These are phyloP conservation scores for Nymphicus hollandicus DNA, from an alignment of 2,113 vertebrate species.

Conservation along the genomic window DNA sequence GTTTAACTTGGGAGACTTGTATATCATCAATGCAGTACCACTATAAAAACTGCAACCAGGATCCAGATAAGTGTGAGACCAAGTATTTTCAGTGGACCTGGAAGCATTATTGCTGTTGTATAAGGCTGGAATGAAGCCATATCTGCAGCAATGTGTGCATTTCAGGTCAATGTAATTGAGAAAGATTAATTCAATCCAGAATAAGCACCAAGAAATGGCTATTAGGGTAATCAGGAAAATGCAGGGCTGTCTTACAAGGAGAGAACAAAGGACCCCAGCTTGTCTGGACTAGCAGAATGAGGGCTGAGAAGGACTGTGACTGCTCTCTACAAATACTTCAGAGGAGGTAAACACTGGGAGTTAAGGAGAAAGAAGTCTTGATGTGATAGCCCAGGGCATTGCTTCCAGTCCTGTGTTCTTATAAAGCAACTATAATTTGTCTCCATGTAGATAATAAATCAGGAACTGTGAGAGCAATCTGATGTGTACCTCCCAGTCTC, in stretches of 20 bases:
- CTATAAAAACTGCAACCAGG: neutral
- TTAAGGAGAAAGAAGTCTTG: neutral
- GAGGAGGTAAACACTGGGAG: neutral
- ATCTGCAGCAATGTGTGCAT: neutral
- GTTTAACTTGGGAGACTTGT: neutral
- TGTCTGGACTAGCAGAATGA: neutral
- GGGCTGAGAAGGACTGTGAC: neutral
- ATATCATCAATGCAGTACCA: fast-evolving
- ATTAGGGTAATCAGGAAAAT: neutral
- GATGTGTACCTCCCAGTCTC: neutral
- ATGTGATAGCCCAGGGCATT: neutral
- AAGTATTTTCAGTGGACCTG: neutral
- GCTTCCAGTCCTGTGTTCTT: neutral
- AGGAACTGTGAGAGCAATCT: neutral
- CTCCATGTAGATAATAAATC: neutral
- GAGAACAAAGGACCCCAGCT: neutral
- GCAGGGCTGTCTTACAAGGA: neutral
- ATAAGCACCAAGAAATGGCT: neutral
- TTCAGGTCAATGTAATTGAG: neutral
- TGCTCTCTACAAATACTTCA: neutral
- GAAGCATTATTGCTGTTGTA: neutral
- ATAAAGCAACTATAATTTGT: neutral
- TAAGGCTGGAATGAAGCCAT: fast-evolving
- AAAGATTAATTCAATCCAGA: neutral
- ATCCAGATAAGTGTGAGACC: neutral